Conservation (phyloP, 2,888 invertebrate genomes). For the Trichogramma evanescens region DNA sequence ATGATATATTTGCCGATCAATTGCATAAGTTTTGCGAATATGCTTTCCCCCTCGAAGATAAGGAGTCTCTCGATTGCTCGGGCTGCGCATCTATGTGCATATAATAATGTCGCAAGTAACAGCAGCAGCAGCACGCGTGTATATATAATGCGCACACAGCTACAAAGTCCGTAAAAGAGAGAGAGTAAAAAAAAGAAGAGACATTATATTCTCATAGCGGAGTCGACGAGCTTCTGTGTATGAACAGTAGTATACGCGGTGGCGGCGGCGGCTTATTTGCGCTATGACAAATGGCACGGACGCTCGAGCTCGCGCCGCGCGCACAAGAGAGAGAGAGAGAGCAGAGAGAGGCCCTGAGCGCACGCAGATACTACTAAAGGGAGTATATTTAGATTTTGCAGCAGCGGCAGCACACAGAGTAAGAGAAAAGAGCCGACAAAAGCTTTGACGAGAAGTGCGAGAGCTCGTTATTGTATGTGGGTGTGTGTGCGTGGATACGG, state of each 20-base stretch:
- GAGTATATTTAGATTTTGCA: constrained; percentile 17
- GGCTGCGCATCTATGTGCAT: no score
- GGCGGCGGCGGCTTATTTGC: constrained; percentile 16
- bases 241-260: background rate
- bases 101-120: no score
- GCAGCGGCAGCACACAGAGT: background rate
- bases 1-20: no score
- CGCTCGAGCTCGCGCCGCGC: background rate
- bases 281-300: constrained; percentile 12
- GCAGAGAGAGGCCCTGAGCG: background rate
- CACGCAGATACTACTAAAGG: background rate
- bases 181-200: no score
- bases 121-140: no score
- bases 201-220: no score
- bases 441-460: background rate
- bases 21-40: no score
- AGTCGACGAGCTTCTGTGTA: no score
- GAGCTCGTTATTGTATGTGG: constrained; percentile 8
- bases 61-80: no score
- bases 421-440: background rate
- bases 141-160: no score
- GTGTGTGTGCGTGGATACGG: background rate
- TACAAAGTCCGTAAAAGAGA: no score
- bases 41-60: no score
- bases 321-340: background rate